Base-by-base conservation (phyloP, 2,888 invertebrate genomes). In the Aradus depressus region DNA sequence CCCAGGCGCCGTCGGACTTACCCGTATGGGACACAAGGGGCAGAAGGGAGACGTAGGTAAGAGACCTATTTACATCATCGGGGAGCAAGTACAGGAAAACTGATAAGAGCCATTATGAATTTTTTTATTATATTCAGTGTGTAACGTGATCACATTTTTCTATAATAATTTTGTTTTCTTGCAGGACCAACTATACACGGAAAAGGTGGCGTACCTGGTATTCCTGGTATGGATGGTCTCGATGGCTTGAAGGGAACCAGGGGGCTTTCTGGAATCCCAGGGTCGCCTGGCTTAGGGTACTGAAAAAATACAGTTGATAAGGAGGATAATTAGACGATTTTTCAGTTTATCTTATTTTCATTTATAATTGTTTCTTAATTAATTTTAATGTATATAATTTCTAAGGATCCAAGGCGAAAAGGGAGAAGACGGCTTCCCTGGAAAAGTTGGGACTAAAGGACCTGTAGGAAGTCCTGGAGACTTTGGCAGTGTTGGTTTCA, bases 351-450 rank as follows among this genome's bases (percentile, higher is more conserved):
- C n/a, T n/a, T n/a, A n/a, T n/a, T n/a, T n/a, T n/a, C n/a, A n/a
- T n/a, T n/a, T n/a, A n/a, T n/a, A n/a, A n/a, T n/a, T n/a, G 43
- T 2, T 12, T 6, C 10, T 18, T 16, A 18, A 31, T 28, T 26
- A 31, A 43, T 14, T 16, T 31, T n/a, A 74, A 74, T 14, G 53
- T 58, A 5, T 44, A 51, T 38, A 62, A 62, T n/a, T 52, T 58
- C 3, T 60, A 62, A 12, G 50, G 50, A 16, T 26, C 2, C 18
- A 56, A 52, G 28, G 68, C 23, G 44, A 57, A 45, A 60, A 61
- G 25, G 69, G 69, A 10, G 61, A 64, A 25, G 67, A 69, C 47
- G 85, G 85, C 19, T 61, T 63, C n/a, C 74, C 75, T 42, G 84
- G 84, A 42, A 44, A 63, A 62, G 65, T 61, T 58, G 50, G 64